Evolutionary conservation across 2,113 vertebrate genomes (phyloP).

Genomic region (Sarotherodon lohbergeri): DNA sequence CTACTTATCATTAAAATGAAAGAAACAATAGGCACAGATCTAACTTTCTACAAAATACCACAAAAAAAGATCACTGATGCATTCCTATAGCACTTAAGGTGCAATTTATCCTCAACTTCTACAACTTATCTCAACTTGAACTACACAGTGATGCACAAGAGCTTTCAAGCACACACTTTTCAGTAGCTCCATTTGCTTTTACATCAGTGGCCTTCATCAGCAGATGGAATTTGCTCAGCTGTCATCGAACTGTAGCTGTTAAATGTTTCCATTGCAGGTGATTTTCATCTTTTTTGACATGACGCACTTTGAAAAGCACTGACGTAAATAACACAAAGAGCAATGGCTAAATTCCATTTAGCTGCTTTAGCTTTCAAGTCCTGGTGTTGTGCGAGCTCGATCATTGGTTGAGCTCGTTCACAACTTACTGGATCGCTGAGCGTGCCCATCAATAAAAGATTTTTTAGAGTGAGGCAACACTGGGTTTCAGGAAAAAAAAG

Average conservation of each 20-base stretch:
- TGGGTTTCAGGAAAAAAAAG: background rate
- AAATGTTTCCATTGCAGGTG: background rate
- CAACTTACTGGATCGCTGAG: background rate
- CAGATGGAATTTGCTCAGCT: background rate
- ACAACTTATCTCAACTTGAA: background rate
- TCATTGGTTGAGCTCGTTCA: background rate
- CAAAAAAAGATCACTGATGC: background rate
- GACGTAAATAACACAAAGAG: background rate
- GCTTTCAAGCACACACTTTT: background rate
- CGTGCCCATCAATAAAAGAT: background rate
- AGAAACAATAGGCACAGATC: background rate
- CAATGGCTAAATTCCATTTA: background rate
- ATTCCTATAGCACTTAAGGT: background rate
- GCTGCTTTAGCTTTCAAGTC: background rate
- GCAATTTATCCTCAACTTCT: background rate
- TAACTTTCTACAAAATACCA: background rate
- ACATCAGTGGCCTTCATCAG: background rate
- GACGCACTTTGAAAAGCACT: background rate
- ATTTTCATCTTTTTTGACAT: background rate
- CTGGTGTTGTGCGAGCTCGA: background rate
- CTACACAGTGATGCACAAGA: background rate
- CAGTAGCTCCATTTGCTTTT: background rate
- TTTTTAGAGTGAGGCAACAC: background rate
- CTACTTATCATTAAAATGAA: background rate
- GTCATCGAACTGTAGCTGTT: background rate